Conservation (phyloP, 2,797 vertebrate species). For the Notolepis coatsorum region DNA sequence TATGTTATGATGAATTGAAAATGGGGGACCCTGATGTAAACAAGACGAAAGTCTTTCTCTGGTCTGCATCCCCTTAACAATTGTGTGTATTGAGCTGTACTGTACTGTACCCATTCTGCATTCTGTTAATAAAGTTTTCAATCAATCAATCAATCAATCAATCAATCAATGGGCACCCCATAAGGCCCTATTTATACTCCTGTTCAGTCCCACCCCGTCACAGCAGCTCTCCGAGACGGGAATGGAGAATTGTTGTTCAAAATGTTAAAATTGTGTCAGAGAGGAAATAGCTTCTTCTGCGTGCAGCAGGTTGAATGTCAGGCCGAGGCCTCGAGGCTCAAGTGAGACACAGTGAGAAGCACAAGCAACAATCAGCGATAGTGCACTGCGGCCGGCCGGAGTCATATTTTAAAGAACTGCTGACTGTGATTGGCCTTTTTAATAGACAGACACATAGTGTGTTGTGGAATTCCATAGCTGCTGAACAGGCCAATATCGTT, state of each 20-base stretch:
- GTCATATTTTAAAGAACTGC: neutral
- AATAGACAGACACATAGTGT: neutral
- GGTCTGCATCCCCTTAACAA: too few species aligned
- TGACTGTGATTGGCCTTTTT: neutral
- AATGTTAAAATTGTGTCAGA: neutral
- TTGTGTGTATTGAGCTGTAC: too few species aligned
- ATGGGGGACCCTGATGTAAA: too few species aligned
- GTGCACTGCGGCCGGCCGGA: constrained; percentile 2
- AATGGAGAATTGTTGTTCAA: neutral
- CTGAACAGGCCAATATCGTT: neutral
- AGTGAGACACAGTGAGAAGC: constrained; percentile 22
- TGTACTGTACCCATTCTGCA: too few species aligned
- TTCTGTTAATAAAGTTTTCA: too few species aligned
- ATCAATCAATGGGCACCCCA: too few species aligned
- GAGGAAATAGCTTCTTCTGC: constrained; percentile 12
- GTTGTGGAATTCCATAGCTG: neutral
- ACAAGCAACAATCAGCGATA: constrained; percentile 11
- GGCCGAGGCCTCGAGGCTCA: constrained; percentile 1
- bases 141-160: too few species aligned
- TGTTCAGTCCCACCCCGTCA: neutral
- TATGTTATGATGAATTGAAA: neutral
- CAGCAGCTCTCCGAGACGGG: constrained; percentile 6
- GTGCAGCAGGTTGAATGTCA: constrained; percentile 36
- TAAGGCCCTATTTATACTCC: too few species aligned
- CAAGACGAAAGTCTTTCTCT: too few species aligned